Evolutionary conservation across 2,797 vertebrate genomes (phyloP).

Genomic region (Oreochromis grahami): DNA sequence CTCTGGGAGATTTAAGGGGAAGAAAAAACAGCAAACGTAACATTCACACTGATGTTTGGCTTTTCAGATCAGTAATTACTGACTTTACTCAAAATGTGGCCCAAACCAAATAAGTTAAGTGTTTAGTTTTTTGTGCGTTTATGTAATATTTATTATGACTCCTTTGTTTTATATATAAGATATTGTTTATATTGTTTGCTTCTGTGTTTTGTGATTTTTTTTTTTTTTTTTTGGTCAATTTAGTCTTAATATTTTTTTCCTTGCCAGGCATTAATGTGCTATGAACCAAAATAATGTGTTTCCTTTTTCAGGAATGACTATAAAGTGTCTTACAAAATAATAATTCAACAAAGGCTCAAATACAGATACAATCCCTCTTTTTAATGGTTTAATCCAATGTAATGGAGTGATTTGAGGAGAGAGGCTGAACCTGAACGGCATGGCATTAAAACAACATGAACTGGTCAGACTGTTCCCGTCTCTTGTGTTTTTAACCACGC

Average conservation of each 20-base stretch:
- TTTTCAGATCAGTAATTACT: constrained; percentile 29
- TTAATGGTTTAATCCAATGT: constrained; percentile 55
- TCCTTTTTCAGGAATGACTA: constrained; percentile 66
- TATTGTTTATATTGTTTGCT: constrained; percentile 75
- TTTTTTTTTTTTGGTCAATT: constrained; percentile 16
- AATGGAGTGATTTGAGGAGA: constrained; percentile 24
- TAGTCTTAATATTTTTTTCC: constrained; percentile 67
- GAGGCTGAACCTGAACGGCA: not conserved
- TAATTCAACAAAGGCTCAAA: constrained; percentile 50
- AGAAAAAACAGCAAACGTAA: not conserved
- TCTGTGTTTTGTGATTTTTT: constrained; percentile 33
- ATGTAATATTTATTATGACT: constrained; percentile 83
- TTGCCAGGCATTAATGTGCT: constrained; percentile 66
- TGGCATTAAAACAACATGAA: not conserved
- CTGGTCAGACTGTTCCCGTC: not conserved
- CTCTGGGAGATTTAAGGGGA: constrained; percentile 14
- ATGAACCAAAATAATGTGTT: constrained; percentile 74
- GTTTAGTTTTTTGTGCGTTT: constrained; percentile 67
- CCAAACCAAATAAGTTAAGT: constrained; percentile 69
- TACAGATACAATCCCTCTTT: constrained; percentile 36
- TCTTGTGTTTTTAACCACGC: not conserved
- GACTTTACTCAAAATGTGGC: constrained; percentile 42
- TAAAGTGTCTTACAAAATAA: constrained; percentile 73
- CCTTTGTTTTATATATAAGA: constrained; percentile 77
- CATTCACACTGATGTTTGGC: not conserved